Evolutionary conservation across 2,113 vertebrate genomes (phyloP), one percentile per base, ranked within the genome.

Genomic region (Vireo altiloquus): DNA sequence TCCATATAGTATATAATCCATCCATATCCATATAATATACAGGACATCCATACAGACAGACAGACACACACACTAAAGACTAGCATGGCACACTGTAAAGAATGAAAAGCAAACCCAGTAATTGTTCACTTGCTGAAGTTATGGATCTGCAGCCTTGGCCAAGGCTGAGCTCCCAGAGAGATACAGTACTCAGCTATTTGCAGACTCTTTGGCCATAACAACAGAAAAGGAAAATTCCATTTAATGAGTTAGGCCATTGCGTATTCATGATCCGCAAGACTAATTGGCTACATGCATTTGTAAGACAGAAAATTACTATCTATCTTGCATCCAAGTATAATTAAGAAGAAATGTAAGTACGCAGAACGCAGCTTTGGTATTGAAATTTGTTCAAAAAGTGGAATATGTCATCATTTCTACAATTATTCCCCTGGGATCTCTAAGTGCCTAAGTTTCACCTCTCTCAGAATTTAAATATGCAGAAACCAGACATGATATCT

Each of bases 401-500:
- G 89, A 95, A 84, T 91, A 94, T 92, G 94, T 84, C 94, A 94
- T 92, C 24, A 94, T 94, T 95, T 89, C 94, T 94, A 82, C 76
- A 90, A 95, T 90, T 90, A 93, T 83, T 95, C 95, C 92, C 94
- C 72, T 87, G 96, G 87, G 94, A 96, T 95, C 80, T 76, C 69
- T 84, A 94, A 91, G 89, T 94, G 87, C 80, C 57, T 84, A 83
- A 90, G 88, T 93, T 95, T 94, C 88, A 94, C 84, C 95, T 64
- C 83, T 89, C 63, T 93, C 75, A 93, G 76, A 91, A 96, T 86
- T 93, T 94, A 94, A 96, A 96, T 97, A 96, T 92, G 94, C 71
- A 94, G 87, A 94, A 96, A 92, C 52, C 75, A 97, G 92, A 95
- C 85, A 83, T 0, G 79, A 39, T 97, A 96, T 94, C 95, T 97